phyloP scores from a whole-genome alignment of 2,888 invertebrate genomes.

The Volucella inanis region DNA sequence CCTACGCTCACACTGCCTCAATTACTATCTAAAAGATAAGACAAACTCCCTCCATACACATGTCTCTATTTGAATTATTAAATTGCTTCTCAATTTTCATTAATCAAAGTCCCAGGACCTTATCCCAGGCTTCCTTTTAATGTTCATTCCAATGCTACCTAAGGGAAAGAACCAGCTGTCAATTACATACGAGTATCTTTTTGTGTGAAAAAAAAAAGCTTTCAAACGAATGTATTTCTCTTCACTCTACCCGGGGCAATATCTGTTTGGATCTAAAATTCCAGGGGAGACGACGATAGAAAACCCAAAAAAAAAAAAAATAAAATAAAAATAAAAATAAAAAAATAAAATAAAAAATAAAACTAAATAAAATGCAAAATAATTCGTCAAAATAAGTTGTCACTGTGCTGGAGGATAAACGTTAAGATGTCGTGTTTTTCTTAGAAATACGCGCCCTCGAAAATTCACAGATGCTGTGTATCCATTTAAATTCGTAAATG shows the following conservation, averaged over 20 bases:
- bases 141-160: constrained; percentile 1
- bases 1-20: neutral
- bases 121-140: constrained; percentile 14
- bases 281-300: no score
- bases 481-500: neutral
- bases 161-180: neutral
- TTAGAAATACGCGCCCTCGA: constrained; percentile 4
- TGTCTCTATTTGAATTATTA: constrained; percentile 42
- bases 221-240: constrained; percentile 11
- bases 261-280: no score
- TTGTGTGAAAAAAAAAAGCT: neutral
- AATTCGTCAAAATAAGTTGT: constrained; percentile 12
- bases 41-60: constrained; percentile 1
- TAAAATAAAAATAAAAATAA: no score
- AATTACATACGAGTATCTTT: constrained; percentile 8
- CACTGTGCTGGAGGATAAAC: constrained; percentile 11
- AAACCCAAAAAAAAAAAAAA: neutral
- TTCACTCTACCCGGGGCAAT: neutral
- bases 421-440: constrained; percentile 14
- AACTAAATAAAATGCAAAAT: neutral
- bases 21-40: constrained; percentile 6
- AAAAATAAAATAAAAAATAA: neutral
- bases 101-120: constrained; percentile 37
- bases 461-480: constrained; percentile 11
- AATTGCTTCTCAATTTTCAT: constrained; percentile 47